Percentiles rank a stretch among this genome's conserved stretches.
These are phyloP conservation scores for Thripadectes ignobilis DNA, from an alignment of 2,797 vertebrate genomes.

Conservation along the genomic window DNA sequence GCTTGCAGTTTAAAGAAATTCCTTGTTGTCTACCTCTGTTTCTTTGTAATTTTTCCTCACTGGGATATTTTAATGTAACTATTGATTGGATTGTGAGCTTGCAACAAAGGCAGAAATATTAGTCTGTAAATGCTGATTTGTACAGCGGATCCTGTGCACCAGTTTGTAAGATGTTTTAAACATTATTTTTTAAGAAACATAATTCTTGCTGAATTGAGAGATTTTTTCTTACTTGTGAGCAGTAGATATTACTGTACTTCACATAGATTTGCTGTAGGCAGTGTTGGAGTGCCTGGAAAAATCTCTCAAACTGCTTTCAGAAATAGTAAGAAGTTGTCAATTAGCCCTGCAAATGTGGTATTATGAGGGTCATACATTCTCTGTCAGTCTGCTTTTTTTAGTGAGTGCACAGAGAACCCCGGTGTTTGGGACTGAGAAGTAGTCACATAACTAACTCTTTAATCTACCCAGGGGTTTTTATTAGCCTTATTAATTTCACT, in stretches of 20 bases:
- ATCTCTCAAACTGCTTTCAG: neutral
- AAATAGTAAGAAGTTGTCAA: neutral
- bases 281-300: neutral
- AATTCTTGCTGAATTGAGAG: neutral
- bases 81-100: neutral
- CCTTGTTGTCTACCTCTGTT: neutral
- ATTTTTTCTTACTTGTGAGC: neutral
- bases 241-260: neutral
- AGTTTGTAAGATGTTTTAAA: neutral
- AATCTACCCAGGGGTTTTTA: neutral
- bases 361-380: neutral
- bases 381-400: neutral
- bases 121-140: neutral
- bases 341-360: neutral
- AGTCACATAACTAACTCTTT: conserved; percentile 28
- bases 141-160: neutral
- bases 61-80: neutral
- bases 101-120: neutral
- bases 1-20: neutral
- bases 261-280: neutral
- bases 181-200: neutral
- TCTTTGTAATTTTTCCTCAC: neutral
- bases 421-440: neutral
- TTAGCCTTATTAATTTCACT: neutral
- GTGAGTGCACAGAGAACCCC: neutral